Base-by-base conservation (phyloP, 2,888 invertebrate species). In the Netelia melanura region DNA sequence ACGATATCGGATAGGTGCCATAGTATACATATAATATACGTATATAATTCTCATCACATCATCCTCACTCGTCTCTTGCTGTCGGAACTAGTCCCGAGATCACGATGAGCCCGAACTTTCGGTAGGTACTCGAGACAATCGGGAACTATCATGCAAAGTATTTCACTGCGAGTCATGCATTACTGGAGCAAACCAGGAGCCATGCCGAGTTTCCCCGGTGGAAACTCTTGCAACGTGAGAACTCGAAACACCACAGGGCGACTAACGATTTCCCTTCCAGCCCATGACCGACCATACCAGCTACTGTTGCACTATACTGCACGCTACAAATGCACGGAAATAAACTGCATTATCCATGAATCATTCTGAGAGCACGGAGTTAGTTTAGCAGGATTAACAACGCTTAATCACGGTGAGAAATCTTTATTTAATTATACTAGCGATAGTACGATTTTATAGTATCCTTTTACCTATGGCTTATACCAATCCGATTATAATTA, bases 261-360 rank as follows among this genome's bases (percentile, higher is more conserved):
- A 77, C 77, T 82, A 82, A 82, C 82, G 82, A 82, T 77, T 82
- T 71, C 65, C 77, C 71, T 77, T 71, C 77, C 52, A 71, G 82
- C 43, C 71, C 71, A 72, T 56, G 30, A n/a, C 44, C 44, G 52
- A 21, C 67, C 67, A 71, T 71, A 52, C 62, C 62, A 68, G 25
- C 52, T 44, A 21, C 48, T 21, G 17, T 25, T 58, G 61, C 38
- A 43, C 52, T 38, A 65, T 65, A 65, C 58, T 17, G 17, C 2
- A 17, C 38, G n/a, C 8, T 48, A 21, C 14, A 78, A 70, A 78
- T 78, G 30, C 52, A 62, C 62, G 52, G 23, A 62, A 38, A 61
- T 78, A 70, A 78, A 78, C 70, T 68, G 48, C 48, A 67, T 58
- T 61, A 68, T 77, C 48, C 38, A 44, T 61, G 56, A 77, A 77